Evolutionary conservation across 2,888 invertebrate species (phyloP), one percentile per base, ranked within the genome.

Genomic region (Drosophila mimica): DNA sequence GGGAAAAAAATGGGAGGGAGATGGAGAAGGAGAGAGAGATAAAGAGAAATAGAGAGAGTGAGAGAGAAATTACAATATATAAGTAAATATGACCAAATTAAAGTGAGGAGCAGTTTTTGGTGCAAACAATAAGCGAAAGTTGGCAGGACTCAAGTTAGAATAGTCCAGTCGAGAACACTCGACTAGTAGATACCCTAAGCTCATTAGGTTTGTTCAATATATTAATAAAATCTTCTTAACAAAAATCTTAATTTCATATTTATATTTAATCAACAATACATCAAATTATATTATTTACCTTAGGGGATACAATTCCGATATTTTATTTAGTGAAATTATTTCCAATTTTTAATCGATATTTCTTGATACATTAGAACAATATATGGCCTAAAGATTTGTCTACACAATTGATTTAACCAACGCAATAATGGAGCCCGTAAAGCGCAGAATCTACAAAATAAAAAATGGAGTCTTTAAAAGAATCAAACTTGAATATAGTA

Each of bases 391-490:
- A 33, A 4, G 17, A 33, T 33, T 20, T 20, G 25, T 34, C 52
- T 82, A 87, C 3, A 88, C 38, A 1, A 89, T 49, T 2, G 90
- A 90, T 48, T 75, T 88, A 30, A 88, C 87, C 69, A 90, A 38
- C 0, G 87, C 90, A 72, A 88, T 88, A 8, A 88, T 57, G 7
- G 87, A 88, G 7, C 87, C 87, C 2, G 87, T 90, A 51, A 88
- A 88, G 15, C 87, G 89, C 11, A 88, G 48, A 40, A 88, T 90
- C 87, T 68, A 36, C 25, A 11, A 38, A n/a, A 30, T 25, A 48
- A 9, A 6, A 36, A 2, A 11, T 0, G 17, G 6, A 25, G 3
- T n/a, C 3, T 8, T 15, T 9, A 11, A 6, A 17, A 0, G 2
- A 30, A 11, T 15, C 15, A 8, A 30, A 3, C 15, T 43, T 31